Base-by-base conservation (phyloP, 2,888 invertebrate genomes). In the Tetragonisca angustula region DNA sequence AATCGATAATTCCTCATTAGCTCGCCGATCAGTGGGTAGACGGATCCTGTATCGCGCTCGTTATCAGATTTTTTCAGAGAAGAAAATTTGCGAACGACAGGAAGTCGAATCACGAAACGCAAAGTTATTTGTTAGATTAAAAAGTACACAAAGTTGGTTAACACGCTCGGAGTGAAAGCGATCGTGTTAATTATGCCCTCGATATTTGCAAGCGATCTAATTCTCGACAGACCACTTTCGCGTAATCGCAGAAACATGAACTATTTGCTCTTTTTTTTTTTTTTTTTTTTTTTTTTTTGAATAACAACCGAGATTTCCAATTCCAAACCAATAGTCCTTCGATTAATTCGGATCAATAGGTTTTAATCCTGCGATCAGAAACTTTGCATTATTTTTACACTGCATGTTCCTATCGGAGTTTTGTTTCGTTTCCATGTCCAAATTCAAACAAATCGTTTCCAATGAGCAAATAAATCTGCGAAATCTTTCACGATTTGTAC, bases 1-100 rank as follows among this genome's bases (percentile, higher is more conserved):
- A 1, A 24, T 5, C 36, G 13, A 54, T 83, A 43, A 74, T 80
- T 67, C 6, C 36, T 49, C 78, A 62, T 80, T 79, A 67, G 24
- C 64, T 50, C 19, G 36, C 49, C 59, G 54, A 59, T 52, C 36
- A 52, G 19, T n/a, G 21, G n/a, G 24, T 49, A 6, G 15, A 56
- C 11, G 6, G 56, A 36, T 2, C 49, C 11, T 1, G 11, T 4
- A n/a, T 49, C 32, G 32, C 4, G 24, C 24, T 56, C 32, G 43
- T 43, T 13, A 11, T 24, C 4, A 24, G 17, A 59, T 17, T 5
- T 36, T 56, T 36, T 56, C 2, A 4, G 17, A 43, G 43, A 43
- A 71, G 70, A 21, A 32, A 27, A 27, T 24, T 24, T 17, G 24
- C 4, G 9, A 43, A 43, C 43, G 43, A 43, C 43, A 43, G 43